A percentile compares a stretch with the other conserved stretches of the same genome.
Conservation (phyloP, 2,888 invertebrate species). For the Phengaris arion region DNA sequence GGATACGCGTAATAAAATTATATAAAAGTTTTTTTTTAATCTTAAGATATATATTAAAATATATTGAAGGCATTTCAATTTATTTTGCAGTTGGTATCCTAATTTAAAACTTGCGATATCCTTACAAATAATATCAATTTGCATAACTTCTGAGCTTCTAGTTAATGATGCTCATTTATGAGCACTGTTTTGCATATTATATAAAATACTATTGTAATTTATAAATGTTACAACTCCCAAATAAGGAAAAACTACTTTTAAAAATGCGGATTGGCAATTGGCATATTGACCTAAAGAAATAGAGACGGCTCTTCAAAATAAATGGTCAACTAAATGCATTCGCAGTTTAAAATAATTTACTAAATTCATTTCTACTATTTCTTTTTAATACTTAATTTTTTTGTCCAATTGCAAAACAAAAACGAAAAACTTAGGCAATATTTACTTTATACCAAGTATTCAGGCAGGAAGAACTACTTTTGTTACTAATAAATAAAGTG, state of each 20-base stretch:
- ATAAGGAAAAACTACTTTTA: slow-evolving; percentile 3
- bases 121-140: not conserved
- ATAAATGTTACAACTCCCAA: not conserved
- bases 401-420: too few species aligned
- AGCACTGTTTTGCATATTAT: not conserved
- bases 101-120: not conserved
- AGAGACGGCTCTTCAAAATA: not conserved
- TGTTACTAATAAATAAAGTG: too few species aligned
- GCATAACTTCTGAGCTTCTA: not conserved
- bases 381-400: too few species aligned
- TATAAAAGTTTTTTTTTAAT: not conserved
- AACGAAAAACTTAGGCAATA: too few species aligned
- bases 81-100: too few species aligned
- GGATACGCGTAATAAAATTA: not conserved
- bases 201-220: not conserved
- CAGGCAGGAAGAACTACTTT: too few species aligned
- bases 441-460: too few species aligned
- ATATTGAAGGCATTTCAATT: too few species aligned
- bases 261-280: not conserved
- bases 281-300: not conserved
- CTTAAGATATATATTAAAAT: too few species aligned
- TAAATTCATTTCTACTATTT: too few species aligned
- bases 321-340: not conserved
- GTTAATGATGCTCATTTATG: not conserved
- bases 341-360: not conserved